phyloP scores from a whole-genome alignment of 2,797 vertebrate species.

The Lithobates sylvaticus region DNA sequence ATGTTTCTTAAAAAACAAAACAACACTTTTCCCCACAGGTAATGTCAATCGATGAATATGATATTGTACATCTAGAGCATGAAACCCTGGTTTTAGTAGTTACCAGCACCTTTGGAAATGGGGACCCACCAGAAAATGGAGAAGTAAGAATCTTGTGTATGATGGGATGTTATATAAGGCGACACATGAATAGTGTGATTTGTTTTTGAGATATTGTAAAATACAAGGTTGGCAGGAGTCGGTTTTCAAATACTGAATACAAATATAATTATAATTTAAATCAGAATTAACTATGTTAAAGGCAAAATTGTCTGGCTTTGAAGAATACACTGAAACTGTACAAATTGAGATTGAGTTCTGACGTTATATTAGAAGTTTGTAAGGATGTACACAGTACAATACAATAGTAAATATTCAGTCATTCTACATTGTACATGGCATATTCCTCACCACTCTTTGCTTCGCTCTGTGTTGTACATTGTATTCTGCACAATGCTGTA shows the following conservation, averaged over 20 bases:
- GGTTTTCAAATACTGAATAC: background rate
- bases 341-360: background rate
- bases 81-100: conserved; percentile 93
- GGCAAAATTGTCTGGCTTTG: background rate
- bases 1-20: background rate
- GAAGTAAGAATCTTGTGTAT: conserved; percentile 79
- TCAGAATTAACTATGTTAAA: background rate
- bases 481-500: too few species aligned
- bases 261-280: background rate
- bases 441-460: too few species aligned
- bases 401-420: too few species aligned
- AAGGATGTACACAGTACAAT: too few species aligned
- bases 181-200: background rate
- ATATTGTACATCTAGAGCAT: conserved; percentile 93
- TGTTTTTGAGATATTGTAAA: background rate
- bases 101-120: conserved; percentile 95
- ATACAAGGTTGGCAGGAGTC: background rate
- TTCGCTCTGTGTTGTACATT: too few species aligned
- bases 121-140: conserved; percentile 94
- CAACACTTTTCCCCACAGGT: conserved; percentile 75
- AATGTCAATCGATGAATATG: conserved; percentile 96
- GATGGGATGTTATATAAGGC: background rate
- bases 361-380: too few species aligned
- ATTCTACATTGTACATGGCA: too few species aligned
- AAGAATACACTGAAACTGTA: background rate